Percentiles rank a stretch among this genome's conserved stretches.
phyloP scores from a whole-genome alignment of 2,888 invertebrate species.

The Peribatodes rhomboidaria region DNA sequence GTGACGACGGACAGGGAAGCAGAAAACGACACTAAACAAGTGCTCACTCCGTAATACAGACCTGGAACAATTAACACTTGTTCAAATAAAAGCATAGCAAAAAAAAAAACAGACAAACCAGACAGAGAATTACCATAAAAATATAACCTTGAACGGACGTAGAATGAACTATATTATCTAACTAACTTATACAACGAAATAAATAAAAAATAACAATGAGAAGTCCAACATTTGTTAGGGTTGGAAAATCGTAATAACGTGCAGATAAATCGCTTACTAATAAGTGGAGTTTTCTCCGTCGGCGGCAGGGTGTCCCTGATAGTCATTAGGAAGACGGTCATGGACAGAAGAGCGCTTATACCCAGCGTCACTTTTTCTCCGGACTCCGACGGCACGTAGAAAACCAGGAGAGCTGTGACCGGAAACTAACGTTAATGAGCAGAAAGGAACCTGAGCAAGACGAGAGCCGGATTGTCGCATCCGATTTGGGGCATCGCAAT shows the following conservation, averaged over 20 bases:
- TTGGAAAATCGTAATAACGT: constrained; percentile 39
- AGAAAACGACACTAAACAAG: constrained; percentile 93
- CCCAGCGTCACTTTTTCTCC: constrained; percentile 95
- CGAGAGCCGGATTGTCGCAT: not conserved
- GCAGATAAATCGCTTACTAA: constrained; percentile 87
- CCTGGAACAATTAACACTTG: constrained; percentile 80
- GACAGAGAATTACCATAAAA: constrained; percentile 7
- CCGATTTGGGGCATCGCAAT: not conserved
- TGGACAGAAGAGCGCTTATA: constrained; percentile 94
- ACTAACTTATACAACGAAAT: too few species aligned
- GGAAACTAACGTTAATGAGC: constrained; percentile 4
- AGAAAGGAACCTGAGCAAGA: too few species aligned
- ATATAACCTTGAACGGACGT: too few species aligned
- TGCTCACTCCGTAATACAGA: constrained; percentile 93
- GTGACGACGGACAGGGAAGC: constrained; percentile 94
- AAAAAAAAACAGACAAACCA: constrained; percentile 22
- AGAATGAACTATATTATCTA: too few species aligned
- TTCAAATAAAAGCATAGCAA: not conserved
- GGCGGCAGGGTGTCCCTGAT: constrained; percentile 94
- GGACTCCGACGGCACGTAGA: constrained; percentile 95
- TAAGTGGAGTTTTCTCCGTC: constrained; percentile 94
- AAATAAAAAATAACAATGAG: constrained; percentile 40
- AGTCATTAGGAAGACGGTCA: constrained; percentile 96
- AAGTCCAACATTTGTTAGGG: constrained; percentile 37
- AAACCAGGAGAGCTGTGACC: constrained; percentile 90